Base-by-base conservation (phyloP, 2,113 vertebrate genomes). In the Tichodroma muraria region DNA sequence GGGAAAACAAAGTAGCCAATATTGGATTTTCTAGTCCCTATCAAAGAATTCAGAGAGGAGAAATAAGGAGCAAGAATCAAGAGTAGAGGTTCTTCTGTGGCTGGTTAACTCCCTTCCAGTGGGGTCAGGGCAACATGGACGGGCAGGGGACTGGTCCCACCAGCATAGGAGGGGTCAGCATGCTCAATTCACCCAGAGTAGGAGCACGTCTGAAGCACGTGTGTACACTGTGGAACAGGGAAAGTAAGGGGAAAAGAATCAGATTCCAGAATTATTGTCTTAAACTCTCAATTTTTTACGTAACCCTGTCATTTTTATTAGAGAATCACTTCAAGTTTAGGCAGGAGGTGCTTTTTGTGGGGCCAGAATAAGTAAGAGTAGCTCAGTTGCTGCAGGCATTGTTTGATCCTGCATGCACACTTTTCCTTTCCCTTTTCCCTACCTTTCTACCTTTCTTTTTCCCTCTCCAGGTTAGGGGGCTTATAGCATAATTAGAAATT, bases 401-500 rank as follows among this genome's bases (percentile, higher is more conserved):
- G 68, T 91, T 95, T 95, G 79, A 97, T 92, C 80, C 87, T 93
- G 53, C 82, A 70, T 52, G 80, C 71, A 80, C 10, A 63, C 68
- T 83, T 88, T 92, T n/a, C 76, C 83, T 12, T 31, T 65, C 40
- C 71, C 52, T 79, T 70, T 84, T 17, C 57, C 61, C 73, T 89
- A 7, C 44, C 44, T 90, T 93, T 95, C 66, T 85, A 40, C 85
- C 83, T 85, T 83, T 68, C 95, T 96, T 96, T 96, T 97, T 95
- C 93, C 61, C 96, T 97, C 85, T 92, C 53, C 89, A 94, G 96
- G 96, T 98, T 97, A 97, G 94, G 96, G 76, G 96, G 87, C 95
- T 97, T 97, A 95, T 63, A 94, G 95, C 95, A 94, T 98, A 98
- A 99, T 99, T 99, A 99, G 98, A 98, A 98, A 96, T 80, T 98